Base-by-base conservation (phyloP, 2,888 invertebrate genomes). In the Epinotia bilunana region DNA sequence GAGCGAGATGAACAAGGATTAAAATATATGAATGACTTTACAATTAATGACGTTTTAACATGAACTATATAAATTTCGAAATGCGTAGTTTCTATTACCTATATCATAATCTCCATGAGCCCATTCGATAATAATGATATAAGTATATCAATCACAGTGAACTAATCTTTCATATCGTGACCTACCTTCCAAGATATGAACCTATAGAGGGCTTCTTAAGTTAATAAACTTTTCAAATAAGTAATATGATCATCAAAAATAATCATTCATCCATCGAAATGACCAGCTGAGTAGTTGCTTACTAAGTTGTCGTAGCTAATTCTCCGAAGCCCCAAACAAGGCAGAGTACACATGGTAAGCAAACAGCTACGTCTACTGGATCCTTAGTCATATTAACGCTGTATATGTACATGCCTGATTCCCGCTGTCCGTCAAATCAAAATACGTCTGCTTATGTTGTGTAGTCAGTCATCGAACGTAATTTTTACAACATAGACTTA, bases 341-440 rank as follows among this genome's bases (percentile, higher is more conserved):
- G 69, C 57, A 69, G 16, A 12, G 67, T 61, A 73, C 68, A 73
- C 61, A 73, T 33, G 49, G 0, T n/a, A 16, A 20, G 57, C 33
- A 69, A 74, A 74, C 74, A 74, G 3, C 12, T 13, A 20, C 13
- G 74, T 74, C 74, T 69, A 58, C 74, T 63, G 62, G 43, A 62
- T 18, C 20, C 16, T 53, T 68, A 62, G 65, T 58, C 49, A 62
- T 68, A 55, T 46, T 61, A 68, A 55, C 68, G 57, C 18, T 55
- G 53, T 71, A 53, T 67, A n/a, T n/a, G n/a, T n/a, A 60, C 23
- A 53, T 61, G n/a, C 23, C 63, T 63, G 23, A 39, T 49, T 60
- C 43, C 9, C n/a, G 43, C 28, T 64, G 64, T 64, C 46, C 46
- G 46, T 64, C 64, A 72, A 57, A 60, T 57, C 39, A 9, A 16